Conservation (phyloP, 1,140 invertebrate genomes). For the Ectropis grisescens region DNA sequence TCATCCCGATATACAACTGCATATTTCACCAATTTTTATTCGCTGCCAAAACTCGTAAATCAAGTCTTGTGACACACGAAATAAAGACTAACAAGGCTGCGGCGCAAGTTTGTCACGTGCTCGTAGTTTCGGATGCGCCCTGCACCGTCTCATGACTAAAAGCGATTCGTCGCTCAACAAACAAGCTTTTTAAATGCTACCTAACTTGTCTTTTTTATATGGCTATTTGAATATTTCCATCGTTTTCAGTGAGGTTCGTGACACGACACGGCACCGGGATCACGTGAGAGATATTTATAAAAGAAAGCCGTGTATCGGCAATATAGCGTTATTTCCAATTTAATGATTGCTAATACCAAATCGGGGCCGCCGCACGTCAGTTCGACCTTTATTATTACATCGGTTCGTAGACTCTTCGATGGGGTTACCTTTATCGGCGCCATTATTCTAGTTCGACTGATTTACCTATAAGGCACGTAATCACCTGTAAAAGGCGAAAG, state of each 20-base stretch:
- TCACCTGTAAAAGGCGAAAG: no score
- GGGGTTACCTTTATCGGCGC: no score
- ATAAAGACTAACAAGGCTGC: constrained; percentile 6
- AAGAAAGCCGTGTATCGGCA: constrained; percentile 58
- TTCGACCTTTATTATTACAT: constrained; percentile 40
- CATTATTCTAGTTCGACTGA: no score
- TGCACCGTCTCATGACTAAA: constrained; percentile 58
- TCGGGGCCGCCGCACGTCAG: constrained; percentile 50
- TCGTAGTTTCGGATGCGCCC: constrained; percentile 26
- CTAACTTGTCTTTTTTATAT: constrained; percentile 69
- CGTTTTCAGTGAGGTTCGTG: constrained; percentile 54
- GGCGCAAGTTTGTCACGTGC: constrained; percentile 10
- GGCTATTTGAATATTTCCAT: constrained; percentile 66
- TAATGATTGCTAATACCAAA: constrained; percentile 66
- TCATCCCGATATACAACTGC: constrained; percentile 16
- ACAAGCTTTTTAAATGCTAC: constrained; percentile 69
- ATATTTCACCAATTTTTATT: constrained; percentile 5
- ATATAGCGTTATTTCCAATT: constrained; percentile 67
- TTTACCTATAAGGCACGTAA: no score
- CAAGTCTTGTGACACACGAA: constrained; percentile 10
- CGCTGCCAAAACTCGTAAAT: constrained; percentile 4
- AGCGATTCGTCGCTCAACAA: constrained; percentile 62
- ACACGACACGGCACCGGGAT: constrained; percentile 58
- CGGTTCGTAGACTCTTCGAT: constrained; percentile 7
- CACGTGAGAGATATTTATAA: constrained; percentile 68